Evolutionary conservation across 2,888 invertebrate species (phyloP), one percentile per base, ranked within the genome.

Genomic region (Parnassius apollo): DNA sequence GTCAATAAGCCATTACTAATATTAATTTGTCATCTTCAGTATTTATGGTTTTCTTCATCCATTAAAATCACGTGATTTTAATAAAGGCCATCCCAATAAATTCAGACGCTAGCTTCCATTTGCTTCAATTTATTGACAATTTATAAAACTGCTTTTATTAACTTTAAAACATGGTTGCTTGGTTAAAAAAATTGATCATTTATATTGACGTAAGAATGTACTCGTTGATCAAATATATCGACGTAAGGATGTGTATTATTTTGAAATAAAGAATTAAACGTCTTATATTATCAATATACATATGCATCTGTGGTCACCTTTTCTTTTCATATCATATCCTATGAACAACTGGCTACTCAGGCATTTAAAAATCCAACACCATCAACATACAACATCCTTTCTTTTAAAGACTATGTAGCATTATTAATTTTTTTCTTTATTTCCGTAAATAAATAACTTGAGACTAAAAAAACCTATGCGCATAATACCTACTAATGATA

Each of bases 101-200:
- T 62, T 54, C 59, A 50, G 60, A 49, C 55, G 48, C 56, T 48
- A 55, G 52, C 52, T 10, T 25, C 44, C 53, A 62, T 57, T 49
- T 50, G 59, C 59, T 59, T 62, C 59, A 59, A 59, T 53, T 56
- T 48, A 55, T 59, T 46, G 46, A 42, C 52, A 56, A 55, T 59
- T 25, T 49, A 56, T 50, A 8, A 42, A 51, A 49, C 13, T 9
- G 13, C 1, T 18, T 49, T 13, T n/a, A 11, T 46, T 7, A 3
- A n/a, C n/a, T 46, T n/a, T n/a, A 3, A n/a, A n/a, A 46, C 12
- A 49, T 13, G 13, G 1, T n/a, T 9, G 13, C 12, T 13, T 9
- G 1, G 0, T 13, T 13, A 49, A n/a, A 49, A 48, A 49, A 13
- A 49, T 49, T 49, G 18, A 49, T 49, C 13, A 7, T 35, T 7